These are phyloP conservation scores for Brachypodius melanocephalos DNA, from an alignment of 2,113 vertebrate genomes.

Conservation along the genomic window DNA sequence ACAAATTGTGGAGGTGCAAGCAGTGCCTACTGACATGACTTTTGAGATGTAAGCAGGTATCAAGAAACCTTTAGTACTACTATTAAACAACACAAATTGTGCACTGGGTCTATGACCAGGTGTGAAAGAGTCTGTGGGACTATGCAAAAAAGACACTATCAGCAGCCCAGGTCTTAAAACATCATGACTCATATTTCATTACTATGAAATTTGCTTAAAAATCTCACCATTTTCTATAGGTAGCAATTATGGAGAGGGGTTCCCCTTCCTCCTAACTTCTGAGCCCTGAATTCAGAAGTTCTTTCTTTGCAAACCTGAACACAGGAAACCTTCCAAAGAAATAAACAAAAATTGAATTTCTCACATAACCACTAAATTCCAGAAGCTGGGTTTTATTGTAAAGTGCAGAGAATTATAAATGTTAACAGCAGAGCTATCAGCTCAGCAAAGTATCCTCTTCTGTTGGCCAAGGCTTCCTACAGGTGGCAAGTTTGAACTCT, in stretches of 20 bases:
- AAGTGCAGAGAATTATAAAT: not conserved
- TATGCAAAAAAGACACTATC: constrained; percentile 6
- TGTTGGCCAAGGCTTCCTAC: not conserved
- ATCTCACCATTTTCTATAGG: not conserved
- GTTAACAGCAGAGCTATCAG: not conserved
- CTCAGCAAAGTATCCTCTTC: not conserved
- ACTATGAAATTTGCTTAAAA: constrained; percentile 33
- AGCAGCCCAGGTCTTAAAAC: not conserved
- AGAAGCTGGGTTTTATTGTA: not conserved
- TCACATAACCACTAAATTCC: not conserved
- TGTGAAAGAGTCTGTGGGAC: not conserved
- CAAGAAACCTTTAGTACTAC: not conserved
- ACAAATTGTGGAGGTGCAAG: not conserved
- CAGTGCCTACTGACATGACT: not conserved
- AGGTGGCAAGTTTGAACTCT: not conserved
- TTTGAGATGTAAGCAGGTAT: not conserved
- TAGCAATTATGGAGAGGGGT: not conserved
- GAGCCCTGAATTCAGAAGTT: not conserved
- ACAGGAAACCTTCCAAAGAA: not conserved
- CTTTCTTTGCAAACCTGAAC: not conserved
- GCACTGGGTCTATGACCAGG: not conserved
- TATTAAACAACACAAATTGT: not conserved
- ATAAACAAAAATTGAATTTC: not conserved
- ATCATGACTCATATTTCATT: constrained; percentile 15
- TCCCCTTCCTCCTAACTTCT: not conserved